Evolutionary conservation across 2,888 invertebrate species (phyloP), one percentile per base, ranked within the genome.

Genomic region (Hyalella azteca): DNA sequence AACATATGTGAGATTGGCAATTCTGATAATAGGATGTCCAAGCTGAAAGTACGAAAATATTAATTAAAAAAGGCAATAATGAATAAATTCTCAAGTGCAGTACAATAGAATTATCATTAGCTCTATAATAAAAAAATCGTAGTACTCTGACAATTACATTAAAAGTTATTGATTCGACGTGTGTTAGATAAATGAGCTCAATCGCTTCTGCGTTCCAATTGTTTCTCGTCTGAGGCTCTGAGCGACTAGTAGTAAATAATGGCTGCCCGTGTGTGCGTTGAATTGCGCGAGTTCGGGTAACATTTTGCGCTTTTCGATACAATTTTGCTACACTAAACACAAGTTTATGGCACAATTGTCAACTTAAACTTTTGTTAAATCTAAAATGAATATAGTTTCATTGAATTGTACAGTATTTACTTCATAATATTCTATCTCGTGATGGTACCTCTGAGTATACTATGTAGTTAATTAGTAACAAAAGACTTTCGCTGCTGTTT

Each of bases 1-100:
- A 54, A 26, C 54, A 54, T 54, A 26, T 54, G 54, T 22, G 54
- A 54, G 5, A 54, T 54, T 54, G 54, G 54, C 29, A 54, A 54
- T 29, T 54, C 54, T 54, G 54, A 54, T 54, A 0, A 54, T 29
- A 54, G 54, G 29, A 26, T 2, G 26, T 54, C 54, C 19, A 26
- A 26, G 22, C 54, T 54, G 19, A 54, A 22, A 26, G 29, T 22
- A 54, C 29, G 54, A 54, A 54, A 54, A 54, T 22, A 7, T 13
- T 26, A 54, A 0, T 5, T 26, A 45, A 45, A 15, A 45, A 2
- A 1, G 19, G 11, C 1, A 3, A 1, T 15, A 2, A 3, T 45
- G n/a, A n/a, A 45, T 45, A 15, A 15, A 11, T 15, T 45, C 3
- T 45, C 19, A 3, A 45, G 45, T 45, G 3, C 19, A n/a, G n/a